Base-by-base conservation (phyloP, 2,797 vertebrate genomes). In the Ctenopoma kingsleyae region DNA sequence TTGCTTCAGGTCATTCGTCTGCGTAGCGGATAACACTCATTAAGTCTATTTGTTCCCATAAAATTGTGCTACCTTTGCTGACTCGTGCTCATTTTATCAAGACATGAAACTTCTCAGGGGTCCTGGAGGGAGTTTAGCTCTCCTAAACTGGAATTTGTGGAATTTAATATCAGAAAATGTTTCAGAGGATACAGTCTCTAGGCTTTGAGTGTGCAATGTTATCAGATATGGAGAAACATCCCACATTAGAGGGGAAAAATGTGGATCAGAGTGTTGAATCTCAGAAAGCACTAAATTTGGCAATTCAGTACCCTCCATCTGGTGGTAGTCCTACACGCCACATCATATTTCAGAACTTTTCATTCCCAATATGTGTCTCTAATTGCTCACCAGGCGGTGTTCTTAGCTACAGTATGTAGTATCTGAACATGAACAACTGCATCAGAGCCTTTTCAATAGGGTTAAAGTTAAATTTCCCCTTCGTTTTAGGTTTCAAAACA, bases 91-190 rank as follows among this genome's bases (percentile, higher is more conserved):
- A 71, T 87, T 83, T 74, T 47, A 83, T 80, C 47, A 27, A 56
- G 68, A 67, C 44, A 74, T 54, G 27, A 79, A 72, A 71, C 78
- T 76, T 82, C 71, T 77, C 64, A 48, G 43, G 52, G 71, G 67
- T 83, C 78, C 44, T 69, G 55, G 30, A 60, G 79, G 64, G 71
- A 81, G 71, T 67, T 81, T 49, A 52, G 60, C 67, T 56, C 65
- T 63, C 41, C 48, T 57, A 59, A 66, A 62, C 54, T 80, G 83
- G 87, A 90, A 87, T 80, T 80, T 84, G 75, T 71, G 81, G 85
- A 84, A 89, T 87, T 86, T 83, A 87, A 89, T 90, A 87, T 88
- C 67, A 78, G 58, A 81, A 85, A 72, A 71, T 66, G 59, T 83
- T 84, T 84, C 25, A 67, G 59, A 41, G 58, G 67, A 76, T 75